These are phyloP conservation scores for Lucifuga dentata DNA, from an alignment of 2,113 vertebrate genomes.

Conservation along the genomic window DNA sequence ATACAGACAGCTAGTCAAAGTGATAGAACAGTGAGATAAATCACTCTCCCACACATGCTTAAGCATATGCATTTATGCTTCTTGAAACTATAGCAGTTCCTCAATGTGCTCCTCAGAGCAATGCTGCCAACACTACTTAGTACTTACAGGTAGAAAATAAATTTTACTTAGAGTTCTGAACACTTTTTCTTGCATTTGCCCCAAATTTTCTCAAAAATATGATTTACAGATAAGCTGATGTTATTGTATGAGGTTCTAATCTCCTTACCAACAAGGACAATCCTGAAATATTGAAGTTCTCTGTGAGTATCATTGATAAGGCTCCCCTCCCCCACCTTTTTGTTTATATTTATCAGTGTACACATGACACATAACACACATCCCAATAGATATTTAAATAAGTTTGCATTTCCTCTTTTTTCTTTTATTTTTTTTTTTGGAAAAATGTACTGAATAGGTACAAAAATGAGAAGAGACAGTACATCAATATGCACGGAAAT, in stretches of 20 bases:
- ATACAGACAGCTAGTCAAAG: slow-evolving; percentile 41
- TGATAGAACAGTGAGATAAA: slow-evolving; percentile 29
- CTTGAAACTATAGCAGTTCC: slow-evolving; percentile 14
- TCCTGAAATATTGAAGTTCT: too few species aligned
- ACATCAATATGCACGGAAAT: too few species aligned
- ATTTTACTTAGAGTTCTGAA: background rate
- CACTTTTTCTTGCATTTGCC: background rate
- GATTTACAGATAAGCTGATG: slow-evolving; percentile 12
- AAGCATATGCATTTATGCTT: slow-evolving; percentile 8
- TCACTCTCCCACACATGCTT: slow-evolving; percentile 6
- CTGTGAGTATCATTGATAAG: too few species aligned
- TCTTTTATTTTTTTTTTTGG: too few species aligned
- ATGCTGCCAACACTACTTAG: background rate
- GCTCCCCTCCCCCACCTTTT: too few species aligned
- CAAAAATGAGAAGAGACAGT: too few species aligned
- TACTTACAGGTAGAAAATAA: background rate
- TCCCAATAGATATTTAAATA: too few species aligned
- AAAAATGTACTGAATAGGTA: too few species aligned
- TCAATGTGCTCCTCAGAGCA: slow-evolving; percentile 19
- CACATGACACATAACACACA: too few species aligned
- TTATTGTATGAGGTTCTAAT: background rate
- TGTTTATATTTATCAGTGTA: too few species aligned
- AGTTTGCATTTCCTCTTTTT: too few species aligned
- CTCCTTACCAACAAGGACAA: slow-evolving; percentile 11
- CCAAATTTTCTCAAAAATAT: slow-evolving; percentile 14